Percentiles rank a stretch among this genome's conserved stretches.
Conservation (phyloP, 2,888 invertebrate genomes). For the Macroteleia sp. region DNA sequence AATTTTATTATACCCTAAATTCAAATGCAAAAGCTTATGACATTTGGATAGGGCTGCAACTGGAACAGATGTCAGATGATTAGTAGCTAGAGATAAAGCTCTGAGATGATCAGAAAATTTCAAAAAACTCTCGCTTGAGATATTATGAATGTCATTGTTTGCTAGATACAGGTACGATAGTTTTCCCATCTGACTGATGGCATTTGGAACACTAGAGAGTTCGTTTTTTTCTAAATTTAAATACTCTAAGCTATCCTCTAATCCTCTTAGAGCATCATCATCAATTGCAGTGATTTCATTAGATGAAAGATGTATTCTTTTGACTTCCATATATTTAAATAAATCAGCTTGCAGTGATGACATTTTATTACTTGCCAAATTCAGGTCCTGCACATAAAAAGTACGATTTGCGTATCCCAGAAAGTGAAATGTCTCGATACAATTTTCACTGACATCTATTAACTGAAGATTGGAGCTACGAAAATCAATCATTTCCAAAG, state of each 20-base stretch:
- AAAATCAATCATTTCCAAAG: conserved; percentile 91
- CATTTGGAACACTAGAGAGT: conserved; percentile 88
- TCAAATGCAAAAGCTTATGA: conserved; percentile 92
- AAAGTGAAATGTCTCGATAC: conserved; percentile 87
- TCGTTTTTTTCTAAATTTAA: conserved; percentile 93
- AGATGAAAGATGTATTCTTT: conserved; percentile 91
- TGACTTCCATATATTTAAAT: conserved; percentile 89
- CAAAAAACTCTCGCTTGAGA: conserved; percentile 87
- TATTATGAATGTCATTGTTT: conserved; percentile 89
- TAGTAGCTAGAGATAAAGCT: conserved; percentile 92
- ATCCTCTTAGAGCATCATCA: conserved; percentile 89
- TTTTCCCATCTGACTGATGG: conserved; percentile 88
- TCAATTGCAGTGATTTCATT: conserved; percentile 90
- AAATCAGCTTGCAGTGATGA: conserved; percentile 87
- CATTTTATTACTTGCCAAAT: conserved; percentile 92
- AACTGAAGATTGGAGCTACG: conserved; percentile 74
- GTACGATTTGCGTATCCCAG: conserved; percentile 83
- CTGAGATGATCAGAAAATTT: conserved; percentile 87
- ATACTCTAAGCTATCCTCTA: conserved; percentile 91
- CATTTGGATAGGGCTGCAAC: conserved; percentile 88
- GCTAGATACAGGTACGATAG: conserved; percentile 93
- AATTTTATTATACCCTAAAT: conserved; percentile 94
- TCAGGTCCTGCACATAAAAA: conserved; percentile 90
- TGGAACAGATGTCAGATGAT: conserved; percentile 90
- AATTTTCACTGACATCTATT: conserved; percentile 89